Evolutionary conservation across 2,113 vertebrate genomes (phyloP).

Genomic region (rat (Rattus norvegicus)): DNA sequence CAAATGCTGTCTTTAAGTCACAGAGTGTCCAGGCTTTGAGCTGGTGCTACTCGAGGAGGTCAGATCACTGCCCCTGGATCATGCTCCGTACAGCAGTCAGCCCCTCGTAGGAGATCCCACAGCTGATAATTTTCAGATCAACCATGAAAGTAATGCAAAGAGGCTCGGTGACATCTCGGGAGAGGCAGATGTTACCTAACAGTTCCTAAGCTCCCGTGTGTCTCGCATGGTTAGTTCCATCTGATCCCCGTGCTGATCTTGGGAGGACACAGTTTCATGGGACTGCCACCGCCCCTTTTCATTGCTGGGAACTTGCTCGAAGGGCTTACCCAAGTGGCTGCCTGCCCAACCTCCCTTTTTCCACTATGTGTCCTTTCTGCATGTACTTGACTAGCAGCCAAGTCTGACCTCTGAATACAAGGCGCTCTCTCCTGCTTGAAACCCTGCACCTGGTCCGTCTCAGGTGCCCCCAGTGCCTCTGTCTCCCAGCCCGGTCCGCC

Average conservation of each 20-base stretch:
- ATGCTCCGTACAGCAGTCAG: fast-evolving
- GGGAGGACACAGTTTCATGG: fast-evolving
- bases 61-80: neutral
- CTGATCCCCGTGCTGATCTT: fast-evolving
- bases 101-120: neutral
- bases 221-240: fast-evolving
- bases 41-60: neutral
- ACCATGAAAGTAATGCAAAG: neutral
- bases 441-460: neutral
- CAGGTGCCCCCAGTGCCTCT: neutral
- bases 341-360: neutral
- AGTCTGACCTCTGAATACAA: neutral
- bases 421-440: neutral
- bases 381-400: neutral
- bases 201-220: neutral
- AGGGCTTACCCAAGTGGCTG: neutral
- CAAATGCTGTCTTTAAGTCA: neutral
- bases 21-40: neutral
- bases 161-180: neutral
- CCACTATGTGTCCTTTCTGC: neutral
- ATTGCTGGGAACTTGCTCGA: neutral
- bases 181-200: neutral
- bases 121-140: neutral
- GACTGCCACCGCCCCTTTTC: neutral
- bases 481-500: neutral